Conservation (phyloP, 2,888 invertebrate genomes). For the Lochmaea crataegi region DNA sequence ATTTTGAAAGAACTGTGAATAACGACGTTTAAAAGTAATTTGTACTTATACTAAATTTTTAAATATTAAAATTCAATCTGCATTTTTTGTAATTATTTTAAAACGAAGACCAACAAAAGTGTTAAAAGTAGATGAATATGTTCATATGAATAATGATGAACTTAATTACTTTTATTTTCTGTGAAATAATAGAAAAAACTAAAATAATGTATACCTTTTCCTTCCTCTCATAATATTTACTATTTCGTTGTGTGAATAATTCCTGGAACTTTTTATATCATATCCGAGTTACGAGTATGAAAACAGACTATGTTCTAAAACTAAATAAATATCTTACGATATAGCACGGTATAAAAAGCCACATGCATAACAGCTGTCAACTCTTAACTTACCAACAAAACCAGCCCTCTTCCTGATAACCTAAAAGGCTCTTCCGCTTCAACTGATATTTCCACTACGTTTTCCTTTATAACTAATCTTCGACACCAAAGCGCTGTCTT, state of each 20-base stretch:
- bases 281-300: conserved; percentile 41
- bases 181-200: neutral
- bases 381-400: conserved; percentile 56
- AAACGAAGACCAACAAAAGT: too few relatives aligned
- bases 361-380: conserved; percentile 63
- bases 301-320: conserved; percentile 52
- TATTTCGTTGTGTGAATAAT: conserved; percentile 6
- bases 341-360: conserved; percentile 57
- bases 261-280: conserved; percentile 36
- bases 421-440: conserved; percentile 59
- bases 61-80: too few relatives aligned
- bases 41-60: too few relatives aligned
- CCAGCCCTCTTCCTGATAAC: conserved; percentile 61
- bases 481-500: conserved; percentile 34
- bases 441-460: conserved; percentile 51
- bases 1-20: too few relatives aligned
- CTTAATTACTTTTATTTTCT: neutral
- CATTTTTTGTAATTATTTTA: too few relatives aligned
- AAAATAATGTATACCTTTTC: neutral
- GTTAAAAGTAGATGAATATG: too few relatives aligned
- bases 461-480: conserved; percentile 43
- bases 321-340: conserved; percentile 58
- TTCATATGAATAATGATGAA: neutral
- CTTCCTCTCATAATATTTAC: conserved; percentile 20
- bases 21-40: too few relatives aligned